Percentiles rank a stretch among this genome's conserved stretches.
Conservation (phyloP, 2,888 invertebrate species). For the Orgyia antiqua region DNA sequence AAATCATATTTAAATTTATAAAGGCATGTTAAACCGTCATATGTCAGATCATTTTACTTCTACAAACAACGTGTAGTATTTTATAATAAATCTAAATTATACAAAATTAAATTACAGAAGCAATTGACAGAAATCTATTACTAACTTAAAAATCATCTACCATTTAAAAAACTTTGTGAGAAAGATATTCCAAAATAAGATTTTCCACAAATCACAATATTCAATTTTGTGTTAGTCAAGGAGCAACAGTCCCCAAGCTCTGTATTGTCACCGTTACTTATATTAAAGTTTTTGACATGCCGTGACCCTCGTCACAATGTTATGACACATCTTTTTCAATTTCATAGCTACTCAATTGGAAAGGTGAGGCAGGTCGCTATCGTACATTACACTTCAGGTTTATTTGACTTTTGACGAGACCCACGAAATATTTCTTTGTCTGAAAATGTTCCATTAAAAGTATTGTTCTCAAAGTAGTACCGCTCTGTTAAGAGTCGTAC, state of each 20-base stretch:
- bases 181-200: too few relatives aligned
- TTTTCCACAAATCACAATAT: background rate
- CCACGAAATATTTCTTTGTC: background rate
- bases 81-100: too few relatives aligned
- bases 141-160: too few relatives aligned
- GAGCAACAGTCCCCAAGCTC: slow-evolving; percentile 11
- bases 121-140: too few relatives aligned
- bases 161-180: too few relatives aligned
- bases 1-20: too few relatives aligned
- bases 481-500: too few relatives aligned
- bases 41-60: too few relatives aligned
- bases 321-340: slow-evolving; percentile 36
- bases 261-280: slow-evolving; percentile 33
- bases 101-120: too few relatives aligned
- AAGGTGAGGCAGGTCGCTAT: slow-evolving; percentile 26
- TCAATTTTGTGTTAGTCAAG: slow-evolving; percentile 4
- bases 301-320: slow-evolving; percentile 53
- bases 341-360: slow-evolving; percentile 29
- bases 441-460: background rate
- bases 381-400: slow-evolving; percentile 21
- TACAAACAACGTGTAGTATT: too few relatives aligned
- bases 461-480: too few relatives aligned
- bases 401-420: slow-evolving; percentile 11
- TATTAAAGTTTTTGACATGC: slow-evolving; percentile 44
- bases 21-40: too few relatives aligned